These are phyloP conservation scores for Lagenorhynchus albirostris DNA, from an alignment of 2,113 vertebrate genomes.

Conservation along the genomic window DNA sequence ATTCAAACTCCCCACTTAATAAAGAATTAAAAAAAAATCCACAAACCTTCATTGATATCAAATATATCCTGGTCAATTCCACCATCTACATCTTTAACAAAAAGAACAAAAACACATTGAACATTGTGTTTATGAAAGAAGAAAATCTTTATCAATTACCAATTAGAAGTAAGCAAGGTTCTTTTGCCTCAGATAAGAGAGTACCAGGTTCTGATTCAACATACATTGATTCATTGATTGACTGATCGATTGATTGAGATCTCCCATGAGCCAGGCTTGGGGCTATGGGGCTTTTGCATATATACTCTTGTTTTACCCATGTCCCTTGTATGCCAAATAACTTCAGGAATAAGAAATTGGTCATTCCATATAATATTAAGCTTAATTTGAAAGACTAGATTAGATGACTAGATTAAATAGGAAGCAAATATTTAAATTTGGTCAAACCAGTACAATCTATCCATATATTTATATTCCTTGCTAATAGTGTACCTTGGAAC, in stretches of 20 bases:
- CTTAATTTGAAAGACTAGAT: not conserved
- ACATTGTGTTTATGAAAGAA: conserved; percentile 73
- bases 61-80: conserved; percentile 91
- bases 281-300: not conserved
- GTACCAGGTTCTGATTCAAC: not conserved
- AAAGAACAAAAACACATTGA: conserved; percentile 70
- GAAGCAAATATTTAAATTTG: conserved; percentile 39
- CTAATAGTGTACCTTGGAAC: not conserved
- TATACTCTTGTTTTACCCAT: not conserved
- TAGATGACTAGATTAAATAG: not conserved
- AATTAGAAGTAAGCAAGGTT: conserved; percentile 24
- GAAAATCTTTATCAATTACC: conserved; percentile 64
- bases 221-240: not conserved
- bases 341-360: not conserved
- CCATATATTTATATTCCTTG: not conserved
- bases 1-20: not conserved
- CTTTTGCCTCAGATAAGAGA: not conserved
- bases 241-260: not conserved
- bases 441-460: not conserved
- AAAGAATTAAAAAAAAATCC: not conserved
- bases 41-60: conserved; percentile 93
- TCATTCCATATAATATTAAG: not conserved
- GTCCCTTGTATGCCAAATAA: not conserved
- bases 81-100: conserved; percentile 89
- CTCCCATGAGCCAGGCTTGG: not conserved